Base-by-base conservation (phyloP, 2,797 vertebrate genomes). In the Jordanella pulchra region DNA sequence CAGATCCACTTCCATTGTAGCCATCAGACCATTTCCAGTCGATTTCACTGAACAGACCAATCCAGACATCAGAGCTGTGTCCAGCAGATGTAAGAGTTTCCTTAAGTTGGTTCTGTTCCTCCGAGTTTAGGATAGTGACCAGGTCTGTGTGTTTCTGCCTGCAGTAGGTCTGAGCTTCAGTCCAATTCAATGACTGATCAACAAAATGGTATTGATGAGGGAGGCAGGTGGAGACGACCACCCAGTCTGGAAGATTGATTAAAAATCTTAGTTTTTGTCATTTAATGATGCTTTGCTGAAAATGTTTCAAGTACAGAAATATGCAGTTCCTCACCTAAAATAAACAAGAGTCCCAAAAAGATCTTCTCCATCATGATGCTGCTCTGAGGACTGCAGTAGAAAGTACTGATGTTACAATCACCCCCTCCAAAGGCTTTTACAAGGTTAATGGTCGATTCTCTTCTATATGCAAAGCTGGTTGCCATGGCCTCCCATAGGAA, bases 281-380 rank as follows among this genome's bases (percentile, higher is more conserved):
- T 30, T n/a, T 69, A 11, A 65, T 17, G 35, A 72, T 44, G 35
- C 65, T 55, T 44, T 54, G 65, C 27, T 45, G 25, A 14, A 45
- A 64, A 12, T 30, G 42, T 47, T n/a, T n/a, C n/a, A n/a, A n/a
- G 18, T 21, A 47, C 60, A 47, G 30, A 47, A 30, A 69, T 10
- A n/a, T 30, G n/a, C n/a, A n/a, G n/a, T n/a, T n/a, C n/a, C 56
- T 68, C 44, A 81, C 79, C 75, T 77, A 58, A 75, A 17, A 81
- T 68, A 60, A 10, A 68, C 4, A 75, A 48, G n/a, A 78, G 11
- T 3, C 25, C 1, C 25, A 77, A 5, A 9, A 68, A 30, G 28
- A 66, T 54, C 45, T n/a, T 75, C 18, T 68, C 69, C 65, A 65
- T 71, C 44, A 7, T 65, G 28, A 13, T 56, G n/a, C 44, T 51